Evolutionary conservation across 2,888 invertebrate species (phyloP), one percentile per base, ranked within the genome.

Genomic region (Glaucopsyche alexis): DNA sequence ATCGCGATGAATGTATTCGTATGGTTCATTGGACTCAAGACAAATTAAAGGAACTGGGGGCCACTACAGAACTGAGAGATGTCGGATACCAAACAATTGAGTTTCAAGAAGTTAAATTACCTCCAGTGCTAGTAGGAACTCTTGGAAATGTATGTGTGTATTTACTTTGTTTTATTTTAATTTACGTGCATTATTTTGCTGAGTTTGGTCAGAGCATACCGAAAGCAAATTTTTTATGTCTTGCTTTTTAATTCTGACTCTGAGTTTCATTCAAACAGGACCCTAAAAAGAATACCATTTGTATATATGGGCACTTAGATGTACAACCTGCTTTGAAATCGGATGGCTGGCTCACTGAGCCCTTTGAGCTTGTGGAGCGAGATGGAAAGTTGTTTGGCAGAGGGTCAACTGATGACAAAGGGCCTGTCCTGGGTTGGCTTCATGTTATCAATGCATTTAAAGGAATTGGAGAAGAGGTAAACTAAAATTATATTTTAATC

Each of bases 261-360:
- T 70, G 49, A 60, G 47, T 38, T 66, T 42, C 71, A 42, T 40
- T 74, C 75, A 78, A 75, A 71, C 73, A 93, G 94, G 97, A 99
- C 84, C 92, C 95, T 0, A 94, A 94, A 60, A 99, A 99, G 91
- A 98, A 98, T 84, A 99, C 99, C 7, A 95, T 99, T 65, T 95
- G 97, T 74, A 94, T 99, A 74, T 99, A 99, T 87, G 99, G 99
- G 0, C 99, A 99, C 91, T 94, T 99, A 83, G 99, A 99, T 93
- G 99, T 99, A 0, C 99, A 99, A 86, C 99, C 99, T 11, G 99
- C 99, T 0, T 87, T 95, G 47, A 95, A 95, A 84, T 96, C 96
- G 76, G 99, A 99, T 93, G 99, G 99, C 0, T 99, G 99, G 99
- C 94, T 97, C 78, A 96, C 98, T 0, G 98, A 99, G 75, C 99